Evolutionary conservation across 2,797 vertebrate genomes (phyloP), one percentile per base, ranked within the genome.

Genomic region (Clarias laeviceps): DNA sequence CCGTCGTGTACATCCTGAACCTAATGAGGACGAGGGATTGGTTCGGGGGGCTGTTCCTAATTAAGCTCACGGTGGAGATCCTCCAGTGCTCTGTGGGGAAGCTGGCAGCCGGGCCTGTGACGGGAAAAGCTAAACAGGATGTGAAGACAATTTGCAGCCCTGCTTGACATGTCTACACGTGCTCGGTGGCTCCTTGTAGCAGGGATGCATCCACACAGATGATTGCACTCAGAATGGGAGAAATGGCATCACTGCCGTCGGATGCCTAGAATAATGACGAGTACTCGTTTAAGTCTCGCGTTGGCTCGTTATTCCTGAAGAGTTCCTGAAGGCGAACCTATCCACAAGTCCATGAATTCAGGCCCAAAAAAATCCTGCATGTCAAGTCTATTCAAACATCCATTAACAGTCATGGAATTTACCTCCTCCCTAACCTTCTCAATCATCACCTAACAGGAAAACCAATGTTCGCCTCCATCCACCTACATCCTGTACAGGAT

Each of bases 101-200:
- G 84, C 83, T 79, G 82, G 87, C 86, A 84, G 80, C 64, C 45
- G 57, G 84, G 73, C 84, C 86, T 37, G 50, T 82, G 84, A 88
- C 82, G 50, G 34, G 68, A 87, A 87, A 20, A 65, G 77, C 81
- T 76, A 87, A 85, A 85, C 87, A 90, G 88, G 88, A 90, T 87
- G 85, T 82, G 82, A 62, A 82, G 81, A 64, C 50, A 88, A 84
- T 88, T 86, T 85, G 34, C 82, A 86, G 68, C 56, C 40, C 68
- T n/a, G 81, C 84, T 34, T 70, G 70, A 87, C 82, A 88, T 27
- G 66, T 24, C 80, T 85, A 40, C 59, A 45, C 59, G 62, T 12
- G 74, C 34, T 40, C 34, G 34, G 24, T 27, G 62, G 77, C 29
- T 50, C 32, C 50, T 85, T 78, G 76, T 1, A 66, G 59, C 82